Percentiles rank a stretch among this genome's conserved stretches.
Conservation (phyloP, 2,888 invertebrate genomes). For the Rhorus exstirpatorius region DNA sequence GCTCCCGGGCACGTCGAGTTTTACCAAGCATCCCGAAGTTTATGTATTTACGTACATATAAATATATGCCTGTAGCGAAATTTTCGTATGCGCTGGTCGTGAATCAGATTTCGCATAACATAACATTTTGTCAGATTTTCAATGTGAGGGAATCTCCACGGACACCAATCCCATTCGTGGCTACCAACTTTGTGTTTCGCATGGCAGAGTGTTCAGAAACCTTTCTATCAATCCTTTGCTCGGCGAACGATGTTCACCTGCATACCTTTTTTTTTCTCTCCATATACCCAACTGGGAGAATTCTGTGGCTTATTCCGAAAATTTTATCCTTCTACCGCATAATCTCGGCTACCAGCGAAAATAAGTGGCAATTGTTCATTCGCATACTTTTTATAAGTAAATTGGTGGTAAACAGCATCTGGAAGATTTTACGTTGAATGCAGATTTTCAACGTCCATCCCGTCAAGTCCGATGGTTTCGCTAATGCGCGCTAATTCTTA, state of each 20-base stretch:
- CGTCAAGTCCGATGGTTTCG: not conserved
- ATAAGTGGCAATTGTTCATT: not conserved
- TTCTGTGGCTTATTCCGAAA: not conserved
- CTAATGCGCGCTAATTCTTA: not conserved
- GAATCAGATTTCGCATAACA: constrained; percentile 9
- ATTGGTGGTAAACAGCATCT: not conserved
- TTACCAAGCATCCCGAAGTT: not conserved
- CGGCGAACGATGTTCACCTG: not conserved
- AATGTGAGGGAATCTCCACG: not conserved
- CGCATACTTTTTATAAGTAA: not conserved
- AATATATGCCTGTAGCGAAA: not conserved
- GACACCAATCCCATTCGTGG: not conserved
- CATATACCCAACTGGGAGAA: not conserved
- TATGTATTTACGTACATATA: not conserved
- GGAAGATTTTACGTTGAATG: not conserved
- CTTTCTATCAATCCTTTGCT: not conserved
- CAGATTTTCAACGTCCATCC: not conserved
- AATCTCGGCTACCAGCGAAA: no score
- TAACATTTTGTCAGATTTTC: constrained; percentile 1
- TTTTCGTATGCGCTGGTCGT: constrained; percentile 9
- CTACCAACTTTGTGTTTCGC: constrained; percentile 19
- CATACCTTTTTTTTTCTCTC: not conserved
- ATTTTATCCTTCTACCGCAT: not conserved
- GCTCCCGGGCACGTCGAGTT: not conserved
- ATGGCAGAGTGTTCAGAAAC: constrained; percentile 26